Base-by-base conservation (phyloP, 2,888 invertebrate genomes). In the Euclidia mi region DNA sequence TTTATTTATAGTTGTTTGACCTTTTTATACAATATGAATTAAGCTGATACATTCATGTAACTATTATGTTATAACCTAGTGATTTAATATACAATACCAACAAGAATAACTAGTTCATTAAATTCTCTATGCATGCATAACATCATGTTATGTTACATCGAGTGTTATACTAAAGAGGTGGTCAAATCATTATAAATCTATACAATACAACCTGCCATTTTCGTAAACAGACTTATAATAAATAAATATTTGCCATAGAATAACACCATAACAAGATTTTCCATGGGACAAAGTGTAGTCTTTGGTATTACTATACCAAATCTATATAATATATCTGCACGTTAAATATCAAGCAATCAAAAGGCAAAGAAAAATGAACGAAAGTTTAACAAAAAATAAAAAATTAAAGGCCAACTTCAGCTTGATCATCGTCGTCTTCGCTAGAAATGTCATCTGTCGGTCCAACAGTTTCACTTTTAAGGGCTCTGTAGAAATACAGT, bases 1-100 rank as follows among this genome's bases (percentile, higher is more conserved):
- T 82, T 80, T 78, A 79, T 82, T 73, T 67, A 76, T 75, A 76
- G 75, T 80, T 78, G 64, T 79, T 78, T 79, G 65, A 80, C 77
- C 76, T 81, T 85, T 78, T 81, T 79, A 79, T 79, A 84, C 80
- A 82, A 79, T 72, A 71, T 65, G 70, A 78, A 84, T 81, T 82
- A 84, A 83, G 85, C 84, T 82, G 85, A 82, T 81, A 73, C 47
- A 63, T 42, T 50, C 46, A 68, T 35, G 37, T 45, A 45, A 29
- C 34, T 46, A 37, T 41, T 49, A 41, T 17, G 28, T 28, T 14
- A 29, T 34, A 18, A 17, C 20, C 12, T 12, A 14, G 12, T 35
- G 12, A 35, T 29, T 20, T 50, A 48, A 32, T 37, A n/a, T n/a
- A 37, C 32, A 48, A 25, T 20, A 20, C 9, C 42, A 37, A 29